Evolutionary conservation across 2,888 invertebrate species (phyloP).

Genomic region (Cheilosia pagana): DNA sequence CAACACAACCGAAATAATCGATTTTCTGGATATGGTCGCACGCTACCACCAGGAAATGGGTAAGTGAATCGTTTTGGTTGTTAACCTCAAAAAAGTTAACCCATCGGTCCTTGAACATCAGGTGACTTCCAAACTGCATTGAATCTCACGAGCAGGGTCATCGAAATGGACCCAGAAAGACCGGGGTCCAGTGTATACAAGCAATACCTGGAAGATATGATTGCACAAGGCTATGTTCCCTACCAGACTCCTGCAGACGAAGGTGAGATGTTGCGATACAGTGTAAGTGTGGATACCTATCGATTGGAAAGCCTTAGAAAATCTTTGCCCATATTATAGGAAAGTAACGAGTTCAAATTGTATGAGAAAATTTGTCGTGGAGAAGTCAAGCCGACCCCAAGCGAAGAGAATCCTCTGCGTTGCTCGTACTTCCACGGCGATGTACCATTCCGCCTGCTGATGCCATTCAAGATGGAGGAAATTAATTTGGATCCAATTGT

Average conservation of each 20-base stretch:
- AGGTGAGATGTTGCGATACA: neutral
- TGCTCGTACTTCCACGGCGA: constrained; percentile 76
- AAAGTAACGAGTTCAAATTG: constrained; percentile 77
- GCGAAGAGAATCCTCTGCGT: constrained; percentile 75
- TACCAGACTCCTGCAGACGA: neutral
- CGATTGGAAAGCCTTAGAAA: neutral
- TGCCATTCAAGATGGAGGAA: constrained; percentile 84
- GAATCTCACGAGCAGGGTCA: constrained; percentile 92
- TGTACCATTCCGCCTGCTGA: constrained; percentile 75
- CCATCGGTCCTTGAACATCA: constrained; percentile 79
- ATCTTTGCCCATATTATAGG: constrained; percentile 42
- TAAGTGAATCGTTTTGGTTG: too few species aligned
- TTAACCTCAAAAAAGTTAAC: neutral
- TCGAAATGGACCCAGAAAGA: constrained; percentile 91
- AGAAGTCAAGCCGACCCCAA: constrained; percentile 66
- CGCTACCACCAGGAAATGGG: constrained; percentile 79
- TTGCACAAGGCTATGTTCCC: constrained; percentile 83
- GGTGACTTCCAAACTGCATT: constrained; percentile 93
- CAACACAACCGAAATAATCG: constrained; percentile 76
- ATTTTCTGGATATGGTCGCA: constrained; percentile 80
- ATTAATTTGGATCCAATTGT: constrained; percentile 84
- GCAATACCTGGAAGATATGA: constrained; percentile 92
- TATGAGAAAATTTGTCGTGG: constrained; percentile 84
- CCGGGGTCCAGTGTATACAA: constrained; percentile 92
- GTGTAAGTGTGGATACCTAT: constrained; percentile 1